A percentile compares a stretch with the other conserved stretches of the same genome.
phyloP scores from a whole-genome alignment of 1,140 invertebrate genomes.

The Lepidurus apus region DNA sequence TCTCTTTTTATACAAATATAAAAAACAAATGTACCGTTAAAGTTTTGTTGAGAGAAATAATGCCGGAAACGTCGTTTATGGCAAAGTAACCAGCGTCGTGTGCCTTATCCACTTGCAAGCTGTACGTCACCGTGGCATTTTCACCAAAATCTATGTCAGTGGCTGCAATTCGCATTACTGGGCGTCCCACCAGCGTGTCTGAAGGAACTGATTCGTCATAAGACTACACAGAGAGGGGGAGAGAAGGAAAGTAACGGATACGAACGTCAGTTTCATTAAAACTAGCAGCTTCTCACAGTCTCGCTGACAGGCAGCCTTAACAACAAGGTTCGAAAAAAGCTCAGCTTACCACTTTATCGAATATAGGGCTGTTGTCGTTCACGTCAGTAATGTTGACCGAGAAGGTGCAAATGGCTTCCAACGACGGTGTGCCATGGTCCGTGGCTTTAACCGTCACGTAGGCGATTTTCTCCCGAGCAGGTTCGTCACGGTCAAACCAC shows the following conservation, averaged over 20 bases:
- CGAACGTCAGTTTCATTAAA: neutral
- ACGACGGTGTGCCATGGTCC: slow-evolving; percentile 73
- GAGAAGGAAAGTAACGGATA: neutral
- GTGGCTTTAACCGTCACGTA: slow-evolving; percentile 73
- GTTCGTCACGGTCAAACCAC: slow-evolving; percentile 78
- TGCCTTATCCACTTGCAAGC: slow-evolving; percentile 30
- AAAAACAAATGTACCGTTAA: slow-evolving; percentile 49
- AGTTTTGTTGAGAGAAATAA: slow-evolving; percentile 65
- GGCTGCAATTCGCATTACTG: slow-evolving; percentile 80
- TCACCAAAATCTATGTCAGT: slow-evolving; percentile 81
- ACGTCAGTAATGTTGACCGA: slow-evolving; percentile 79
- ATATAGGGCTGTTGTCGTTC: slow-evolving; percentile 79
- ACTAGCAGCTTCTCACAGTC: neutral
- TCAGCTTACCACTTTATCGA: slow-evolving; percentile 68
- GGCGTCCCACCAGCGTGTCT: slow-evolving; percentile 59
- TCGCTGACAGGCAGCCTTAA: slow-evolving; percentile 22
- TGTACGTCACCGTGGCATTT: slow-evolving; percentile 66
- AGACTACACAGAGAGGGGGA: slow-evolving; percentile 48
- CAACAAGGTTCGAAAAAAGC: slow-evolving; percentile 29
- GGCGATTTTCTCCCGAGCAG: slow-evolving; percentile 72
- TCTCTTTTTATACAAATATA: neutral
- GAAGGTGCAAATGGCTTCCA: slow-evolving; percentile 81
- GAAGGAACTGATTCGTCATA: slow-evolving; percentile 68
- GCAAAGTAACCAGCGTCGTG: slow-evolving; percentile 63
- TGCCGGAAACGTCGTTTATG: slow-evolving; percentile 68